Percentiles rank a stretch among this genome's conserved stretches.
phyloP scores from a whole-genome alignment of 2,113 vertebrate species.

The Meriones unguiculatus region DNA sequence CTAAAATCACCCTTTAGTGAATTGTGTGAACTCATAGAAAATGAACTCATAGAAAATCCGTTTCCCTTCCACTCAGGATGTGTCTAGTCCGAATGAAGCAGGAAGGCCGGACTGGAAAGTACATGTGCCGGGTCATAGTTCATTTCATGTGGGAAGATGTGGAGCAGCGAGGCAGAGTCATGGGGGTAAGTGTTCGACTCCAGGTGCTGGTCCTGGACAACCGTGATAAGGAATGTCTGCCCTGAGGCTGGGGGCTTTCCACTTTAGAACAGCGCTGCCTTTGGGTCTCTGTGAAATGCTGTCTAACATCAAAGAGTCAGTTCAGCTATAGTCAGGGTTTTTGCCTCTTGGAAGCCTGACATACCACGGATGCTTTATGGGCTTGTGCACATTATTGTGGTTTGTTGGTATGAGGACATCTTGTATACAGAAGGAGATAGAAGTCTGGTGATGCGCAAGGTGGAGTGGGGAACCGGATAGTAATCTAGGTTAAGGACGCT shows the following conservation, averaged over 20 bases:
- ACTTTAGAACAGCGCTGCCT: constrained; percentile 28
- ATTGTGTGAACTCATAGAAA: constrained; percentile 7
- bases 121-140: constrained; percentile 97
- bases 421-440: constrained; percentile 15
- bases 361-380: not conserved
- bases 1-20: constrained; percentile 40
- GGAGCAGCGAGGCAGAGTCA: constrained; percentile 96
- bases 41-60: constrained; percentile 13
- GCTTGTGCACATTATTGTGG: not conserved
- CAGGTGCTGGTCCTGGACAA: not conserved
- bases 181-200: constrained; percentile 93
- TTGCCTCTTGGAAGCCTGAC: not conserved
- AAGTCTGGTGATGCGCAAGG: not conserved
- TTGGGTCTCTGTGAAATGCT: constrained; percentile 44
- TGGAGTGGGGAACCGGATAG: constrained; percentile 24
- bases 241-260: not conserved
- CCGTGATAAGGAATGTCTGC: not conserved
- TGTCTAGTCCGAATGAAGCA: constrained; percentile 98
- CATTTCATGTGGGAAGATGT: constrained; percentile 99
- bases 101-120: constrained; percentile 96
- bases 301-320: not conserved
- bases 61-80: constrained; percentile 90
- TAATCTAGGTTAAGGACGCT: constrained; percentile 27
- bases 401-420: constrained; percentile 12
- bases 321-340: not conserved